A percentile compares a stretch with the other conserved stretches of the same genome.
Conservation (phyloP, 64 coral and sea anemone genomes). For the Stichodactyla helianthus region DNA sequence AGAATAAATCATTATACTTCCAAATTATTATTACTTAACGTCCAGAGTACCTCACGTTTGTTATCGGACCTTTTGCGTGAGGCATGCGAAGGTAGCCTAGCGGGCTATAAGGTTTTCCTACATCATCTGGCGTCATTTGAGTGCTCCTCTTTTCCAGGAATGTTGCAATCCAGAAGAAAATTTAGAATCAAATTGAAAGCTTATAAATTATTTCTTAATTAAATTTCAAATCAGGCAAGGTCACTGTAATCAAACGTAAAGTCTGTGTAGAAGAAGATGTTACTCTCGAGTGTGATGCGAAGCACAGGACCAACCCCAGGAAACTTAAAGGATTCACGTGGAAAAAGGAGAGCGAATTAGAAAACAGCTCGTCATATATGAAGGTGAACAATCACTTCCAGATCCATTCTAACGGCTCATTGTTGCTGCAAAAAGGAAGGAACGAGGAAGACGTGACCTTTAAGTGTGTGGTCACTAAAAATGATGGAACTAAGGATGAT, state of each 20-base stretch:
- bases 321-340: background rate
- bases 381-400: background rate
- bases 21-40: too few species aligned
- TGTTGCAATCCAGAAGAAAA: too few species aligned
- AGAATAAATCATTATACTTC: too few species aligned
- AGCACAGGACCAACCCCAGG: background rate
- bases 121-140: too few species aligned
- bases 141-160: too few species aligned
- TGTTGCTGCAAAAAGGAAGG: background rate
- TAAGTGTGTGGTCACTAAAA: background rate
- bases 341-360: background rate
- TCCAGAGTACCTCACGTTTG: too few species aligned
- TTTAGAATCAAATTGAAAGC: too few species aligned
- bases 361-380: background rate
- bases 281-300: background rate
- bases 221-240: background rate
- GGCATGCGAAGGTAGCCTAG: too few species aligned
- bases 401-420: background rate
- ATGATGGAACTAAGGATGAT: background rate
- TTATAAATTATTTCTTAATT: too few species aligned
- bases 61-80: too few species aligned
- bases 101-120: too few species aligned
- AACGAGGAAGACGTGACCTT: background rate
- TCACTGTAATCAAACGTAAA: background rate
- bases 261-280: slow-evolving; percentile 15